These are phyloP conservation scores for Anoplopoma fimbria DNA, from an alignment of 2,113 vertebrate species.

Conservation along the genomic window DNA sequence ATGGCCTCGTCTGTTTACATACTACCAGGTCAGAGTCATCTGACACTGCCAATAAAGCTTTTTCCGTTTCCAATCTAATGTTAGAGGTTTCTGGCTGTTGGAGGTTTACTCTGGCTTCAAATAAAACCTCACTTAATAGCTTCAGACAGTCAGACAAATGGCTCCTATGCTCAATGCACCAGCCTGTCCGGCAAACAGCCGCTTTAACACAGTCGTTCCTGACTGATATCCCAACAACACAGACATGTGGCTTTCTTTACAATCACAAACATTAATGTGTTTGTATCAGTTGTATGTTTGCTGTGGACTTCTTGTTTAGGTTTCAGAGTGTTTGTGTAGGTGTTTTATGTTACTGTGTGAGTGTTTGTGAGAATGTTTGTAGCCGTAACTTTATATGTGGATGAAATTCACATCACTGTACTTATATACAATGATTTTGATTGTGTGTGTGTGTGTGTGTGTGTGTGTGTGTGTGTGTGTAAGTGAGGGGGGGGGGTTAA, in stretches of 20 bases:
- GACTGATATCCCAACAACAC: conserved; percentile 54
- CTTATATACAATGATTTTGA: conserved; percentile 34
- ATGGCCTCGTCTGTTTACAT: conserved; percentile 74
- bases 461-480: conserved; percentile 25
- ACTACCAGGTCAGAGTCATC: conserved; percentile 66
- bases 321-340: conserved; percentile 68
- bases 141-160: conserved; percentile 68
- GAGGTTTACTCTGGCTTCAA: conserved; percentile 73
- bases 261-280: conserved; percentile 75
- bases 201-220: conserved; percentile 31
- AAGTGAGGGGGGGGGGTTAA: conserved; percentile 7
- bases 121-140: conserved; percentile 72
- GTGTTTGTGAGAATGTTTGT: conserved; percentile 74
- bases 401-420: conserved; percentile 57
- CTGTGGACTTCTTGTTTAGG: conserved; percentile 67
- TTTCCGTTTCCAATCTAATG: conserved; percentile 75
- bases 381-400: conserved; percentile 62
- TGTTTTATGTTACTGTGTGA: conserved; percentile 69
- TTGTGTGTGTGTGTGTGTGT: conserved; percentile 28
- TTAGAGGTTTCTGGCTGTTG: conserved; percentile 67
- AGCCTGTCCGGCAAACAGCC: conserved; percentile 44
- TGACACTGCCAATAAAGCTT: conserved; percentile 75
- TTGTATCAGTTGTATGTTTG: conserved; percentile 65
- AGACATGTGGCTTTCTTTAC: conserved; percentile 73
- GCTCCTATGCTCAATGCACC: conserved; percentile 48